These are phyloP conservation scores for Trematomus loennbergii DNA, from an alignment of 2,113 vertebrate genomes.

Conservation along the genomic window DNA sequence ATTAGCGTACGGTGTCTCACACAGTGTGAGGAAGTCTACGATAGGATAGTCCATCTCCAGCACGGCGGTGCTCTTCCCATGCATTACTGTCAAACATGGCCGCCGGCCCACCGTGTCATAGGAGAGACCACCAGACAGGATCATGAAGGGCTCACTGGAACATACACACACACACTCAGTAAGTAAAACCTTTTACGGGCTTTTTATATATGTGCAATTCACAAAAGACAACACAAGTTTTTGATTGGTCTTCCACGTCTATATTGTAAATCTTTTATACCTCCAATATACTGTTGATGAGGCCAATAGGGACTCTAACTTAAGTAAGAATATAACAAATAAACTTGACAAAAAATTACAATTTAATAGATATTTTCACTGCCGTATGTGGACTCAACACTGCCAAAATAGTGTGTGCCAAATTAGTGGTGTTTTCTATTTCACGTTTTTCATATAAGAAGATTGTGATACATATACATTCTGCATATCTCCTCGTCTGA, in stretches of 20 bases:
- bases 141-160: slow-evolving; percentile 96
- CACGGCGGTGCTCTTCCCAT: slow-evolving; percentile 97
- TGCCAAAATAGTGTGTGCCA: background rate
- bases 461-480: background rate
- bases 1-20: slow-evolving; percentile 98
- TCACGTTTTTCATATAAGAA: background rate
- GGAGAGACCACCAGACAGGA: slow-evolving; percentile 97
- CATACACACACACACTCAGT: slow-evolving; percentile 26
- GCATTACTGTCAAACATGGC: slow-evolving; percentile 98
- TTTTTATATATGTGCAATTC: background rate
- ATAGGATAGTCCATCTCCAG: slow-evolving; percentile 99
- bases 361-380: background rate
- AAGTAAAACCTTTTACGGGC: background rate
- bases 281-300: background rate
- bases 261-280: background rate
- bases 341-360: background rate
- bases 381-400: background rate
- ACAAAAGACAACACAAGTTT: background rate
- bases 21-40: slow-evolving; percentile 98
- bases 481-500: background rate
- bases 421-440: background rate
- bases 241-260: background rate
- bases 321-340: background rate
- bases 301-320: background rate
- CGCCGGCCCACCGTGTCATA: slow-evolving; percentile 97